Percentiles rank a stretch among this genome's conserved stretches.
phyloP scores from a whole-genome alignment of 1,140 invertebrate species.

The Bombus superbus region DNA sequence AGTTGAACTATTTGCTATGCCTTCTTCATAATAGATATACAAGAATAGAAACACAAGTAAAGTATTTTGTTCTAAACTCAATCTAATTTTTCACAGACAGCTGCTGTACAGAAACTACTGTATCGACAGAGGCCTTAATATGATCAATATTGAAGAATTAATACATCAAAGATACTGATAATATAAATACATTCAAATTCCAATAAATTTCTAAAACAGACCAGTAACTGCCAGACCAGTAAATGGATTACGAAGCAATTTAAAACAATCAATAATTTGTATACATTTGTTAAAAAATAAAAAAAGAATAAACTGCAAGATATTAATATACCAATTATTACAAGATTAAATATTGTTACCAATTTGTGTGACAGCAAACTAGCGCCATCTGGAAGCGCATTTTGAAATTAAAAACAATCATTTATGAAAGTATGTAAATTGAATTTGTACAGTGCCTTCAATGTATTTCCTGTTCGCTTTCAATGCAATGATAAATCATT shows the following conservation, averaged over 20 bases:
- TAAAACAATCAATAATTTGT: no score
- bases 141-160: no score
- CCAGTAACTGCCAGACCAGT: no score
- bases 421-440: not conserved
- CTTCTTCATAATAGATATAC: not conserved
- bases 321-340: not conserved
- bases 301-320: not conserved
- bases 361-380: not conserved
- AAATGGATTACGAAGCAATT: no score
- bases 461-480: not conserved
- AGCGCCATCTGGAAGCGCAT: not conserved
- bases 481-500: not conserved
- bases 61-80: not conserved
- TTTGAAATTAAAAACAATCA: not conserved
- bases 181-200: conserved; percentile 23
- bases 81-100: not conserved
- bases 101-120: not conserved
- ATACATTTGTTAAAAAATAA: not conserved
- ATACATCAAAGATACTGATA: not conserved
- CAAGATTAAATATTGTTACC: not conserved
- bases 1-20: conserved; percentile 2
- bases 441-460: not conserved
- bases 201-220: not conserved
- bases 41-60: not conserved
- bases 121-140: no score